Evolutionary conservation across 2,797 vertebrate species (phyloP).

Genomic region (Emydoidea blandingii): DNA sequence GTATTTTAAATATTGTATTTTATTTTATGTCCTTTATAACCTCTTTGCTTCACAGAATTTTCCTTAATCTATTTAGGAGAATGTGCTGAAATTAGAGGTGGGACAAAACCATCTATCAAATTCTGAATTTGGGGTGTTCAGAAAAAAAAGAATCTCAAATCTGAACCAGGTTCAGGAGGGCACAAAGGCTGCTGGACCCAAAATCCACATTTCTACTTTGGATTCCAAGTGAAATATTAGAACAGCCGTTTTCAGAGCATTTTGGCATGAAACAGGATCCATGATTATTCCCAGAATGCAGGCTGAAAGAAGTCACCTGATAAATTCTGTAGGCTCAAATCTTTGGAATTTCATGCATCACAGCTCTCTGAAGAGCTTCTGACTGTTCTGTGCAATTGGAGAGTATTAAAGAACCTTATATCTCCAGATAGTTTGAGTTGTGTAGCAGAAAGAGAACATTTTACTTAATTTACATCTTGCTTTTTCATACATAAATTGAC

Average conservation of each 20-base stretch:
- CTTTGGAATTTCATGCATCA: neutral
- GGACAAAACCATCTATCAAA: constrained; percentile 50
- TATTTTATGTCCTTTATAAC: constrained; percentile 63
- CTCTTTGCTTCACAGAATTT: constrained; percentile 55
- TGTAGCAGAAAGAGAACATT: neutral
- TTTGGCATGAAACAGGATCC: neutral
- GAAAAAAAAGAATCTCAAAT: constrained; percentile 50
- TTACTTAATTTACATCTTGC: neutral
- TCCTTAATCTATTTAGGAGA: constrained; percentile 30
- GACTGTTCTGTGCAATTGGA: neutral
- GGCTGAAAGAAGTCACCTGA: constrained; percentile 13
- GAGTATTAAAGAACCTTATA: neutral
- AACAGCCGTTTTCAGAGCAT: constrained; percentile 27
- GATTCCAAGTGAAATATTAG: constrained; percentile 45
- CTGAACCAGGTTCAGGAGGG: constrained; percentile 41
- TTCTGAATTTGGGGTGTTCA: constrained; percentile 35
- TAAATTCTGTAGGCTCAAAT: neutral
- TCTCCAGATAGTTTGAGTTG: neutral
- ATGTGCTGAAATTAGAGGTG: constrained; percentile 48
- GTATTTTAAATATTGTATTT: constrained; percentile 63
- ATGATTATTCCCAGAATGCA: constrained; percentile 13
- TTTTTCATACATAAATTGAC: neutral
- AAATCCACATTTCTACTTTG: constrained; percentile 37
- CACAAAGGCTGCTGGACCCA: constrained; percentile 4
- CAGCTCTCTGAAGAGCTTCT: neutral